Percentiles rank a stretch among this genome's conserved stretches.
Evolutionary conservation across 2,888 invertebrate genomes (phyloP).

Genomic region (Dromius quadrimaculatus): DNA sequence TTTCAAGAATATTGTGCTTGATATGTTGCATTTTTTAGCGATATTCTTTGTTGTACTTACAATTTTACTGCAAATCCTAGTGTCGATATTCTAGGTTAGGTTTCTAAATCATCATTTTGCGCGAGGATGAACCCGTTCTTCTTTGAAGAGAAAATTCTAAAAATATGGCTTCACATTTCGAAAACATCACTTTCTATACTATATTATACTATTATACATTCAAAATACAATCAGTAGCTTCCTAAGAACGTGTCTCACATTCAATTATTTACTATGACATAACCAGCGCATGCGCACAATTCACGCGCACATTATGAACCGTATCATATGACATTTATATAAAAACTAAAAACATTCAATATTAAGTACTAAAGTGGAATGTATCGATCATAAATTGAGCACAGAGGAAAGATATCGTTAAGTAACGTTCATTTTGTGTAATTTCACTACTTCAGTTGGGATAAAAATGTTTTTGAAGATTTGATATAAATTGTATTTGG

Average conservation of each 20-base stretch:
- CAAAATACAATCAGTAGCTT: conserved; percentile 7
- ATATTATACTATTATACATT: conserved; percentile 10
- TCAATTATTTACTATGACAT: conserved; percentile 20
- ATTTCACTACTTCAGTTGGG: neutral
- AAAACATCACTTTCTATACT: neutral
- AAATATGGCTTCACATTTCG: neutral
- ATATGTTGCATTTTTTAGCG: too few relatives aligned
- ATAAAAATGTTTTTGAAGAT: too few relatives aligned
- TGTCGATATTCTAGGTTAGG: too few relatives aligned
- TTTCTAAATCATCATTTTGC: too few relatives aligned
- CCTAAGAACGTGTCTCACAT: conserved; percentile 11
- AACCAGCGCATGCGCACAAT: neutral
- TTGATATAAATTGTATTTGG: too few relatives aligned
- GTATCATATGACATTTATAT: conserved; percentile 18
- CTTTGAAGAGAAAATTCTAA: too few relatives aligned
- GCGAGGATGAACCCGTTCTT: too few relatives aligned
- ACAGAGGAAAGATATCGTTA: conserved; percentile 35
- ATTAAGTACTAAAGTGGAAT: conserved; percentile 48
- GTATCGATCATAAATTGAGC: conserved; percentile 45
- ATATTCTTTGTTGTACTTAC: too few relatives aligned
- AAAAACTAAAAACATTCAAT: conserved; percentile 44
- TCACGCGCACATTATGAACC: neutral
- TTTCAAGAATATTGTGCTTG: too few relatives aligned
- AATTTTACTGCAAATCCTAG: too few relatives aligned
- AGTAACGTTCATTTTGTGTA: neutral